A percentile compares a stretch with the other conserved stretches of the same genome.
phyloP scores from a whole-genome alignment of 2,797 vertebrate genomes.

The Enteromius argenteus region DNA sequence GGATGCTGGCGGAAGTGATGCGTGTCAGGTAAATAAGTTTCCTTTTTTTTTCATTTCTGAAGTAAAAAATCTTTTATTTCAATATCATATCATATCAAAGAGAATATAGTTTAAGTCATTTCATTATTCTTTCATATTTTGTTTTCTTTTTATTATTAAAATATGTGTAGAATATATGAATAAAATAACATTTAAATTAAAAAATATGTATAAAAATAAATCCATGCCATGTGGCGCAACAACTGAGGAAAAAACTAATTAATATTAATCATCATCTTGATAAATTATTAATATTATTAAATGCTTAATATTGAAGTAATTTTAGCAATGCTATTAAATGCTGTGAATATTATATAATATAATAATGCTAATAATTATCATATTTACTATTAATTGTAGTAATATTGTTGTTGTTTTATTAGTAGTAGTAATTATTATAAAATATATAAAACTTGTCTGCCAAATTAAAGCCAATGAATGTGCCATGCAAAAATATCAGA shows the following conservation, averaged over 20 bases:
- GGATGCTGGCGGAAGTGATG: conserved; percentile 75
- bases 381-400: not conserved
- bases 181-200: not conserved
- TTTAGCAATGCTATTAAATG: not conserved
- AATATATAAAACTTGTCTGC: not conserved
- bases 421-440: too few relatives aligned
- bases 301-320: not conserved
- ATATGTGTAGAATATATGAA: not conserved
- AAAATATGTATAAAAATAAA: not conserved
- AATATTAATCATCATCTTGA: not conserved
- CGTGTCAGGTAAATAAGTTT: conserved; percentile 80
- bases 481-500: not conserved
- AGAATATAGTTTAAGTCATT: not conserved
- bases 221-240: not conserved
- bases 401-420: not conserved
- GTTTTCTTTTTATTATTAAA: not conserved
- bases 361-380: not conserved
- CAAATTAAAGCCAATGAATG: not conserved
- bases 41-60: not conserved
- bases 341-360: too few relatives aligned
- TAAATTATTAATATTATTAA: not conserved
- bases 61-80: not conserved
- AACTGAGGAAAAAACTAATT: not conserved
- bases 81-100: not conserved
- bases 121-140: not conserved